Evolutionary conservation across 2,113 vertebrate species (phyloP), one percentile per base, ranked within the genome.

Genomic region (Lathamus discolor): DNA sequence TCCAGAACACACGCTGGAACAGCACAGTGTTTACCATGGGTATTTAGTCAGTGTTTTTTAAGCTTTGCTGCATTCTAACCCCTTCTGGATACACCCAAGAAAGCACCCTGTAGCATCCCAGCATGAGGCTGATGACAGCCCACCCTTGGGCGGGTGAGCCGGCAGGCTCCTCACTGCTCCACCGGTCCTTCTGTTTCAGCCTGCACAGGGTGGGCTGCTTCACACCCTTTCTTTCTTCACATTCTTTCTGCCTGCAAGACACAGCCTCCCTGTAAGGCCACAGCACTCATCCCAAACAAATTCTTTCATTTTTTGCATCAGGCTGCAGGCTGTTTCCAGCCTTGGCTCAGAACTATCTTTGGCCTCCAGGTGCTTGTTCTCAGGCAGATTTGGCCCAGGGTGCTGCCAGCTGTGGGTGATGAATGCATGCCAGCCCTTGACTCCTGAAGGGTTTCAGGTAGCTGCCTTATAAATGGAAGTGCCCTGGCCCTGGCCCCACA

Each of bases 371-470:
- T 67, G 41, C 61, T 63, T 41, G 35, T 25, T 86, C 44, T 27
- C 0, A 0, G 4, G 49, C 49, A 79, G 78, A 41, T 0, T 2
- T 5, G 20, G 37, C 16, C 16, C 64, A 35, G 41, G 17, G 37
- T 0, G 0, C 41, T 67, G 54, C 48, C 15, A 44, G 73, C 44
- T 83, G 61, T 52, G 69, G 41, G n/a, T 70, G 61, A 70, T 24
- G 35, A 51, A 22, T 2, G 3, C 18, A 7, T 10, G 9, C 22
- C 44, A 44, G 77, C 44, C 52, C 54, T 62, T 66, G 46, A 68
- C 44, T 74, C 33, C 52, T 28, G 31, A 67, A 52, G 37, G 31
- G 23, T 49, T 83, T 74, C 35, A 7, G n/a, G 18, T 4, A 62
- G 18, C 37, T 48, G 5, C 31, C n/a, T 29, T 44, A 44, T 63